Percentiles rank a stretch among this genome's conserved stretches.
These are phyloP conservation scores for Zoanthus sansibaricus DNA, from an alignment of 92 coral and sea anemone genomes.

Conservation along the genomic window DNA sequence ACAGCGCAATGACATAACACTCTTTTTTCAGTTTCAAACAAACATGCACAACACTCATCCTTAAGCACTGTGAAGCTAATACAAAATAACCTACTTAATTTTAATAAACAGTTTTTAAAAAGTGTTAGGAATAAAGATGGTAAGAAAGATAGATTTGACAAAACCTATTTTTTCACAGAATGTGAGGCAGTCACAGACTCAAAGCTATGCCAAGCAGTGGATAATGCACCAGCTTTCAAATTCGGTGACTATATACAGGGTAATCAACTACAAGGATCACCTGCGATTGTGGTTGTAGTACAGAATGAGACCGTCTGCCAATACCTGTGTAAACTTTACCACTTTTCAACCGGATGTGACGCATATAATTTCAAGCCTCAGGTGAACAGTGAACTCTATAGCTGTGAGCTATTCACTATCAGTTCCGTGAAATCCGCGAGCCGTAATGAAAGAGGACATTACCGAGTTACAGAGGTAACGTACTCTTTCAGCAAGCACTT, in stretches of 20 bases:
- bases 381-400: background rate
- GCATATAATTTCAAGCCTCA: slow-evolving; percentile 1
- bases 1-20: too few species aligned
- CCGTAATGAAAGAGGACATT: background rate
- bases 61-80: too few species aligned
- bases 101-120: too few species aligned
- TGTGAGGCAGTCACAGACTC: background rate
- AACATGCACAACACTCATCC: too few species aligned
- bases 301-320: slow-evolving; percentile 17
- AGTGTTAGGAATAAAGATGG: too few species aligned
- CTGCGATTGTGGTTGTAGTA: background rate
- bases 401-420: background rate
- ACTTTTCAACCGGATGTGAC: slow-evolving; percentile 8
- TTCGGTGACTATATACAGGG: slow-evolving; percentile 9
- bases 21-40: too few species aligned
- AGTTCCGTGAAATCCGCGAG: background rate
- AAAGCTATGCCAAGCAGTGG: background rate
- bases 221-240: slow-evolving; percentile 8
- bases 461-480: slow-evolving; percentile 1
- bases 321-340: slow-evolving; percentile 4
- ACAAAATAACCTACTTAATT: too few species aligned
- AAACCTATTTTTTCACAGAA: background rate
- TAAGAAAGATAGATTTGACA: too few species aligned
- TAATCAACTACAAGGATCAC: slow-evolving; percentile 17
- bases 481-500: background rate